Conservation (phyloP, 2,113 vertebrate genomes). For the Chionodraco myersi region DNA sequence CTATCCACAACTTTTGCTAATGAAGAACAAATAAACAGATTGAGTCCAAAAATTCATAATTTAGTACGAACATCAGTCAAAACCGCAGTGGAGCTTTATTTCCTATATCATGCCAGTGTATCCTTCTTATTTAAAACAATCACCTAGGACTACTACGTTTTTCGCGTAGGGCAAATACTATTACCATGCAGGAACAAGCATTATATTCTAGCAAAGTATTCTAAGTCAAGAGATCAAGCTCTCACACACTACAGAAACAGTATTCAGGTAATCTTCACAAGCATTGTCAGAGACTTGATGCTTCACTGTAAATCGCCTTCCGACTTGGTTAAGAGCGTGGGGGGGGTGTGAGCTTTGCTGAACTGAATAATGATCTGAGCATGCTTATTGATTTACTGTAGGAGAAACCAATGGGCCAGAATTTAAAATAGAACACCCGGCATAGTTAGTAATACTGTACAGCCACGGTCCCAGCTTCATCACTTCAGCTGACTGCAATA, state of each 20-base stretch:
- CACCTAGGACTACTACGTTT: background rate
- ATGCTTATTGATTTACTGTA: slow-evolving; percentile 51
- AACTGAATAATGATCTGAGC: slow-evolving; percentile 46
- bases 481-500: slow-evolving; percentile 28
- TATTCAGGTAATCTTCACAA: slow-evolving; percentile 12
- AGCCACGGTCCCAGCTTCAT: slow-evolving; percentile 10
- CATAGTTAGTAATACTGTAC: slow-evolving; percentile 23
- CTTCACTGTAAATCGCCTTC: slow-evolving; percentile 13
- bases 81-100: background rate
- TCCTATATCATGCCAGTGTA: background rate
- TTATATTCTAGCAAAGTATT: background rate
- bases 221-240: background rate
- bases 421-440: slow-evolving; percentile 38
- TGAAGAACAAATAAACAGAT: too few species aligned
- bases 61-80: background rate
- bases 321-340: slow-evolving; percentile 9
- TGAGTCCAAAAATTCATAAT: background rate
- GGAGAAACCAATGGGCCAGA: slow-evolving; percentile 20
- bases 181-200: background rate
- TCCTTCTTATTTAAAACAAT: background rate
- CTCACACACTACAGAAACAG: slow-evolving; percentile 1
- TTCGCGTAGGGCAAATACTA: too few species aligned
- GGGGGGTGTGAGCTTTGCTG: slow-evolving; percentile 35
- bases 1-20: too few species aligned
- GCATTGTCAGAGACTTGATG: slow-evolving; percentile 7